Percentiles rank a stretch among this genome's conserved stretches.
These are phyloP conservation scores for Pachyramphus minor DNA, from an alignment of 2,113 vertebrate genomes.

Conservation along the genomic window DNA sequence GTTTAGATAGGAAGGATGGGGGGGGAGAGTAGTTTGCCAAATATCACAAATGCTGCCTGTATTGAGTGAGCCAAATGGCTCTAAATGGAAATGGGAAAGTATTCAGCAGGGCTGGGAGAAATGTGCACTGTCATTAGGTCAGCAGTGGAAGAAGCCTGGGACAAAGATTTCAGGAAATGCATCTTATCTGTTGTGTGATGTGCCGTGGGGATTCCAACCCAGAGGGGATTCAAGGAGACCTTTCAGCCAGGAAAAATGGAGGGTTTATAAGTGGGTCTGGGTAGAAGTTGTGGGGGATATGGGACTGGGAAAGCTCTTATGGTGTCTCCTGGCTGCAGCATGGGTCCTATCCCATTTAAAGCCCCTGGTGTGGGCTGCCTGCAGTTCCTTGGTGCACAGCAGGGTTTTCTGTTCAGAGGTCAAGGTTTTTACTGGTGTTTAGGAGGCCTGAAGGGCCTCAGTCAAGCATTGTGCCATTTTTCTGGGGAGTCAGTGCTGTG, in stretches of 20 bases:
- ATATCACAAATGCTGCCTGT: conserved; percentile 27
- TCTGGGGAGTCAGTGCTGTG: neutral
- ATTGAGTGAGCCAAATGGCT: conserved; percentile 25
- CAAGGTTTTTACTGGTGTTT: neutral
- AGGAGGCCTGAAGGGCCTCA: neutral
- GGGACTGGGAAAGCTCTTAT: neutral
- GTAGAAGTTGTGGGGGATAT: accelerated
- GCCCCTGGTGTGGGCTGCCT: neutral
- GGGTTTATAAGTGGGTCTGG: neutral
- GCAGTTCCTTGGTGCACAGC: neutral
- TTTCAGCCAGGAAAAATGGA: neutral
- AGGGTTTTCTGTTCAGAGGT: neutral
- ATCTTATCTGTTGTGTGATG: neutral
- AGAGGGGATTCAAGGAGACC: neutral
- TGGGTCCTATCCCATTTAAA: neutral
- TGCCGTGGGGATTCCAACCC: neutral
- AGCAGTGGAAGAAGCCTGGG: neutral
- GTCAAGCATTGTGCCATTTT: neutral
- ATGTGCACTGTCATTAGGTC: neutral
- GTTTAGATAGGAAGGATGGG: conserved; percentile 11
- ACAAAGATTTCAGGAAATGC: neutral
- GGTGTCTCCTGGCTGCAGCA: neutral
- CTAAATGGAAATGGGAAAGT: neutral
- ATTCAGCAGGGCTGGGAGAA: neutral
- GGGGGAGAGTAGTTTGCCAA: neutral